Conservation (phyloP, 2,888 invertebrate genomes). For the Cephus rjabovi region DNA sequence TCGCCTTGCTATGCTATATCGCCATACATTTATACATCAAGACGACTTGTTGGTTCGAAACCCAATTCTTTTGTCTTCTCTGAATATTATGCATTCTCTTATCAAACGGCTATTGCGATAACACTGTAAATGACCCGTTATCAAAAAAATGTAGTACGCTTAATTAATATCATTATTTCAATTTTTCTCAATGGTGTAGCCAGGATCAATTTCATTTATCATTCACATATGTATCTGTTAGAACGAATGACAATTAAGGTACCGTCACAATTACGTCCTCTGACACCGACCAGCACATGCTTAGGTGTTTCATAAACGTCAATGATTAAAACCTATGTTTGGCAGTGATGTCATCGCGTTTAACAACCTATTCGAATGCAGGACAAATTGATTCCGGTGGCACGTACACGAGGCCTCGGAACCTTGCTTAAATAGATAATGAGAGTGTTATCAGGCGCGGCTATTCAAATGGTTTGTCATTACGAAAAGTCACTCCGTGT, state of each 20-base stretch:
- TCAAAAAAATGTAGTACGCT: background rate
- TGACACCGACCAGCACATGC: background rate
- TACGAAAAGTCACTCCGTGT: background rate
- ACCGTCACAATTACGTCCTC: background rate
- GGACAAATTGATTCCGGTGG: conserved; percentile 40
- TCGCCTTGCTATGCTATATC: background rate
- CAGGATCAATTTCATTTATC: conserved; percentile 1
- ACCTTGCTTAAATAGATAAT: conserved; percentile 30
- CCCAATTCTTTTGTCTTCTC: background rate
- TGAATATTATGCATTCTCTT: background rate
- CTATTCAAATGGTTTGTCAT: background rate
- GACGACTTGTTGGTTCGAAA: background rate
- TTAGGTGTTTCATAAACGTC: background rate
- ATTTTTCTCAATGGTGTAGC: background rate
- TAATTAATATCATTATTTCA: background rate
- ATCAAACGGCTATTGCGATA: background rate
- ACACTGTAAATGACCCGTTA: conserved; percentile 12
- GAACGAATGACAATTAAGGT: background rate
- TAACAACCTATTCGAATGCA: conserved; percentile 26
- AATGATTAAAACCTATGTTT: conserved; percentile 19
- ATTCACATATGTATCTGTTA: conserved; percentile 14
- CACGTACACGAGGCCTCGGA: conserved; percentile 10
- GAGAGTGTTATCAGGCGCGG: background rate
- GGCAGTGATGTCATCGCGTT: conserved; percentile 41
- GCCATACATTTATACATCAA: background rate